phyloP scores from a whole-genome alignment of 1,140 invertebrate species.

The Hylaeus anthracinus region DNA sequence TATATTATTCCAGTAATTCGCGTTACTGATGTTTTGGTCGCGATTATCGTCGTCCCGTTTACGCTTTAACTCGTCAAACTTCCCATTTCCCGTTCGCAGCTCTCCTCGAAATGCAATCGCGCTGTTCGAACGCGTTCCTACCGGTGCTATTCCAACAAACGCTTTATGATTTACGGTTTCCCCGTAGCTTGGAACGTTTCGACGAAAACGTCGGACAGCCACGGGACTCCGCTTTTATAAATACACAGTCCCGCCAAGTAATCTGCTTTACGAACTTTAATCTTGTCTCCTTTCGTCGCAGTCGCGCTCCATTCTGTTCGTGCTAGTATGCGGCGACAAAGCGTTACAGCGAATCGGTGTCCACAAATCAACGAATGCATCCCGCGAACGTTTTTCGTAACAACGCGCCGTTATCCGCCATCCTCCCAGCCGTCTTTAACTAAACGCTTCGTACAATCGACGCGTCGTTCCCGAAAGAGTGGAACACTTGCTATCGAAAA shows the following conservation, averaged over 20 bases:
- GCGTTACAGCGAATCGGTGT: constrained; percentile 15
- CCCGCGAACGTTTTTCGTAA: constrained; percentile 7
- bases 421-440: background rate
- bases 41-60: background rate
- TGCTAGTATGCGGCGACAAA: background rate
- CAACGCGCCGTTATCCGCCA: constrained; percentile 4
- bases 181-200: background rate
- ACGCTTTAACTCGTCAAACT: background rate
- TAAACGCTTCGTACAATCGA: background rate
- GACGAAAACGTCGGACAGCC: background rate
- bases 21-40: constrained; percentile 2
- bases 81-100: background rate
- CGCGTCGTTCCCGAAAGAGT: constrained; percentile 14
- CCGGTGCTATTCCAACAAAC: background rate
- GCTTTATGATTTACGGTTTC: background rate
- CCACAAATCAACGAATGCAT: background rate
- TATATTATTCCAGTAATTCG: constrained; percentile 24
- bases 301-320: background rate
- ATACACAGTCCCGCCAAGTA: background rate
- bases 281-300: background rate
- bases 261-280: constrained; percentile 12
- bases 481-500: background rate
- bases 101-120: too few relatives aligned
- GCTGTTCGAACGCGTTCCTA: background rate
- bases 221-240: too few relatives aligned